phyloP scores from a whole-genome alignment of 2,797 vertebrate species.

The Perodicticus potto region DNA sequence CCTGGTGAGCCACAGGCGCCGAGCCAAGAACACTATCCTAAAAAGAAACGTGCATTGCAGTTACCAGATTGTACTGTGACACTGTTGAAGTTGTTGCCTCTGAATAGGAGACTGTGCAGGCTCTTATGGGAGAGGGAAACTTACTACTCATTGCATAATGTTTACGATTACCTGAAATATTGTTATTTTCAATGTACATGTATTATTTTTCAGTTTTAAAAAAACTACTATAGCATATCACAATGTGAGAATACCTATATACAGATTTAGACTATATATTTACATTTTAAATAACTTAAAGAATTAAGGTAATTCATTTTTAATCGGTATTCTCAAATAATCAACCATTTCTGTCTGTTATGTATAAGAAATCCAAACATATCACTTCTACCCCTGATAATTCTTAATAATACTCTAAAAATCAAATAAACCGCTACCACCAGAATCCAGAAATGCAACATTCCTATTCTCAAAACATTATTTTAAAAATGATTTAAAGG shows the following conservation, averaged over 20 bases:
- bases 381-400: background rate
- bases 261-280: background rate
- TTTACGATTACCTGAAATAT: background rate
- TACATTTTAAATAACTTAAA: slow-evolving; percentile 5
- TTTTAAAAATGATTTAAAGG: slow-evolving; percentile 17
- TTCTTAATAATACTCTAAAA: background rate
- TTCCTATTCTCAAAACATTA: slow-evolving; percentile 6
- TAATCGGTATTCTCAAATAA: background rate
- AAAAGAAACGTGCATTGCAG: background rate
- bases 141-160: background rate
- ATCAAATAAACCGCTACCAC: background rate
- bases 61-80: background rate
- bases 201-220: background rate
- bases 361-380: background rate
- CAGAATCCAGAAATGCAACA: slow-evolving; percentile 17
- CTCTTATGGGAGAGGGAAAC: background rate
- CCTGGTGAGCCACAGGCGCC: no score
- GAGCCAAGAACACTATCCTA: no score
- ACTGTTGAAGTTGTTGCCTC: background rate
- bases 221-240: background rate
- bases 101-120: background rate
- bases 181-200: background rate
- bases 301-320: slow-evolving; percentile 23
- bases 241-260: background rate
- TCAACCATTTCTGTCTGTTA: background rate